Evolutionary conservation across 1,140 invertebrate species (phyloP).

Genomic region (Drosophila erecta): DNA sequence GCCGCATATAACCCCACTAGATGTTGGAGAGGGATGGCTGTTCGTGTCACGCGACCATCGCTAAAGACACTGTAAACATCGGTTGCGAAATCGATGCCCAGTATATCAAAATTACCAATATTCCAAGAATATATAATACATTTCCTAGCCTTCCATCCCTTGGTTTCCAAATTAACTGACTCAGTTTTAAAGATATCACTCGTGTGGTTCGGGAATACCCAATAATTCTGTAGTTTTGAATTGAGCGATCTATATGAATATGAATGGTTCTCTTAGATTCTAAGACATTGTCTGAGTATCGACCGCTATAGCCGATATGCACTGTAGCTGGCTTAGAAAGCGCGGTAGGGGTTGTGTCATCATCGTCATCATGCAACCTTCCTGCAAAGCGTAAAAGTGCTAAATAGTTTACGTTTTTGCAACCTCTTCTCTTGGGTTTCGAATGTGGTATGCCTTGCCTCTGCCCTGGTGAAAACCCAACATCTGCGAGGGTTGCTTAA

Average conservation of each 20-base stretch:
- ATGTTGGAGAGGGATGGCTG: neutral
- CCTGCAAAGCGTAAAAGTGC: slow-evolving; percentile 46
- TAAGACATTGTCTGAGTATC: neutral
- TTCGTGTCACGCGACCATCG: slow-evolving; percentile 5
- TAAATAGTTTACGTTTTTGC: slow-evolving; percentile 55
- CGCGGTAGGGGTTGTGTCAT: slow-evolving; percentile 24
- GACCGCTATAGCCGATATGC: neutral
- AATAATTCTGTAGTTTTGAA: no score
- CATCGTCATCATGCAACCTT: slow-evolving; percentile 43
- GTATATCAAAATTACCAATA: neutral
- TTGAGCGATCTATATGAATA: no score
- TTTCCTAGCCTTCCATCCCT: neutral
- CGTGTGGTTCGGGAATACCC: no score
- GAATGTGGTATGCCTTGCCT: neutral
- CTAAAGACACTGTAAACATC: neutral
- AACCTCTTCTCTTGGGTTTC: neutral
- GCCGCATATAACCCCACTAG: neutral
- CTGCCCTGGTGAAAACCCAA: neutral
- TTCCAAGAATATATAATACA: neutral
- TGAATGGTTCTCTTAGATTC: no score
- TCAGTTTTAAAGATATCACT: no score
- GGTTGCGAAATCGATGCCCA: neutral
- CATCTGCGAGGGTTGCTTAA: slow-evolving; percentile 48
- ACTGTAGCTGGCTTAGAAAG: slow-evolving; percentile 2
- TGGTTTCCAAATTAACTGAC: no score